Evolutionary conservation across 2,797 vertebrate species (phyloP), one percentile per base, ranked within the genome.

Genomic region (Taenioides sp.): DNA sequence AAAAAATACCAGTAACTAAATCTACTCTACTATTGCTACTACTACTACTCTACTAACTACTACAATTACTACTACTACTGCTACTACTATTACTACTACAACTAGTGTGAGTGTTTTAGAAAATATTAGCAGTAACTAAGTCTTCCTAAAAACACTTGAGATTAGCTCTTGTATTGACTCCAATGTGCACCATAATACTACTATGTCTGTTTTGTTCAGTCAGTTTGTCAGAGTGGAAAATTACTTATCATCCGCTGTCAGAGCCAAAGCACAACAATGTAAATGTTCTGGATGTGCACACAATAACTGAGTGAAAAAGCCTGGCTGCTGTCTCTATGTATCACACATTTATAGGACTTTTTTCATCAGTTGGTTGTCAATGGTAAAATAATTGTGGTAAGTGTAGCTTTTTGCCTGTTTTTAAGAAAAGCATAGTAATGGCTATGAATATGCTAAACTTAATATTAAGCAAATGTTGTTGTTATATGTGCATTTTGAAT

Each of bases 191-290:
- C 28, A 10, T 37, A 10, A 28, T 62, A 34, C 60, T 60, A 22
- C 60, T n/a, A 12, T n/a, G 31, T 40, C 20, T 37, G n/a, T 62
- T 34, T 20, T 37, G 20, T 62, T 62, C 31, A 62, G 18, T 62
- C 27, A 31, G 27, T 28, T 62, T 62, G 28, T 63, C 61, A 40
- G 31, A 63, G 61, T 63, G 31, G n/a, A 63, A 63, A 63, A 63
- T 62, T 10, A 34, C 60, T 62, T 37, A 20, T 63, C 61, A 40
- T 23, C n/a, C 34, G 34, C 31, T 25, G 54, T 40, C 31, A 69
- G 20, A 61, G 34, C 61, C 17, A 34, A 61, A 61, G 37, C 34
- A 40, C 22, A 37, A 22, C 61, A 37, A 40, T 63, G 57, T 22
- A 31, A 63, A 37, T 40, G 20, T 63, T 43, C 20, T 63, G 34